Evolutionary conservation across 2,797 vertebrate species (phyloP).

Genomic region (Tragopan temminckii): DNA sequence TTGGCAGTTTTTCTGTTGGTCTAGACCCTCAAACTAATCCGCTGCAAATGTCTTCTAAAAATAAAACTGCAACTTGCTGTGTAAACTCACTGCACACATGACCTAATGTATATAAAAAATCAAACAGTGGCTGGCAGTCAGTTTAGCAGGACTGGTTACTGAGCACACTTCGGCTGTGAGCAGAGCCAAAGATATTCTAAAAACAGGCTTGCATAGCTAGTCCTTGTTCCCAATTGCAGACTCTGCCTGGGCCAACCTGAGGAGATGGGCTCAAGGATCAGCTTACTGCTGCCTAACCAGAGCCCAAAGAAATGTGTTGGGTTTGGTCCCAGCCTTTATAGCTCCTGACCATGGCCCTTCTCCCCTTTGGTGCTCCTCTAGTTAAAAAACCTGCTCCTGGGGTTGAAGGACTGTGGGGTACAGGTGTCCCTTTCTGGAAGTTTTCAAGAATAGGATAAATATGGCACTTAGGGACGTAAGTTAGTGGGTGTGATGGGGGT

Average conservation of each 20-base stretch:
- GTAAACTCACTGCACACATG: fast-evolving
- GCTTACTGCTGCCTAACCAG: fast-evolving
- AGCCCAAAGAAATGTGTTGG: fast-evolving
- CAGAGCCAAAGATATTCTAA: not conserved
- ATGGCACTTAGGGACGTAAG: too few relatives aligned
- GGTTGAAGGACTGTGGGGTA: not conserved
- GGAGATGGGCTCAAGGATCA: not conserved
- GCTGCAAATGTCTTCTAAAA: fast-evolving
- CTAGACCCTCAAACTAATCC: not conserved
- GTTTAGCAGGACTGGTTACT: not conserved
- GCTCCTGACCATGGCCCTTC: not conserved
- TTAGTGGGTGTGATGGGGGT: too few relatives aligned
- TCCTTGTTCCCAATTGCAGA: not conserved
- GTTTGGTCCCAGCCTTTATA: not conserved
- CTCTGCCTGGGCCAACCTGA: not conserved
- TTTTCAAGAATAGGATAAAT: too few relatives aligned
- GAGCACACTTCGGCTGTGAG: not conserved
- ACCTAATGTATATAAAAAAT: not conserved
- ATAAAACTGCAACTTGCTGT: fast-evolving
- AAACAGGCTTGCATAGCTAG: fast-evolving
- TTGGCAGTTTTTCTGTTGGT: not conserved
- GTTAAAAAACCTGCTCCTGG: not conserved
- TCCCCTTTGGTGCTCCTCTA: not conserved
- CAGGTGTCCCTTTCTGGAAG: not conserved
- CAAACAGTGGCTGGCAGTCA: not conserved